These are phyloP conservation scores for Nineta flava DNA, from an alignment of 2,888 invertebrate genomes.

Conservation along the genomic window DNA sequence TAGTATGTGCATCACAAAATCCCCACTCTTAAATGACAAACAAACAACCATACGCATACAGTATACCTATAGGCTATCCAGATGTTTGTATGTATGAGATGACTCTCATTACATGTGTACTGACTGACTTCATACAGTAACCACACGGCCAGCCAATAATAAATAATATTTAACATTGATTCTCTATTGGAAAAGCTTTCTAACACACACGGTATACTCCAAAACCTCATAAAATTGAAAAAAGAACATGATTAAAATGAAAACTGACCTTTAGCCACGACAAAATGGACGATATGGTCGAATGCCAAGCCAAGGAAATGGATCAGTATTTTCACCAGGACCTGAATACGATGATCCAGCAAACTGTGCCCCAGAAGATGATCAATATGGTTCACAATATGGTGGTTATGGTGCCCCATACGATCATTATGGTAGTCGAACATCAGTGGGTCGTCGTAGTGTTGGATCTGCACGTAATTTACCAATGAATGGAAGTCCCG, in stretches of 20 bases:
- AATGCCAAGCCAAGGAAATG: slow-evolving; percentile 49
- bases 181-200: no score
- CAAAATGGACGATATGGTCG: slow-evolving; percentile 52
- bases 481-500: slow-evolving; percentile 39
- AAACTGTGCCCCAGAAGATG: slow-evolving; percentile 80
- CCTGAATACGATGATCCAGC: slow-evolving; percentile 90
- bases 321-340: slow-evolving; percentile 65
- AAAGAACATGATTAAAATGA: neutral
- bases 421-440: slow-evolving; percentile 78
- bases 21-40: no score
- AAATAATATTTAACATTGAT: no score
- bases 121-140: no score
- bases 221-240: no score
- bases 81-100: no score
- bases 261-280: slow-evolving; percentile 31
- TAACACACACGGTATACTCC: no score
- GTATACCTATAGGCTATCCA: no score
- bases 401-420: slow-evolving; percentile 59
- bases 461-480: slow-evolving; percentile 42
- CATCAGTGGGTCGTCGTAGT: slow-evolving; percentile 44
- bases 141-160: no score
- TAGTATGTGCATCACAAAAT: no score
- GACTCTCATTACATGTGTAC: no score
- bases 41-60: no score
- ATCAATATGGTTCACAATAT: slow-evolving; percentile 81